A percentile compares a stretch with the other conserved stretches of the same genome.
These are phyloP conservation scores for Dynastes maya DNA, from an alignment of 2,888 invertebrate genomes.

Conservation along the genomic window DNA sequence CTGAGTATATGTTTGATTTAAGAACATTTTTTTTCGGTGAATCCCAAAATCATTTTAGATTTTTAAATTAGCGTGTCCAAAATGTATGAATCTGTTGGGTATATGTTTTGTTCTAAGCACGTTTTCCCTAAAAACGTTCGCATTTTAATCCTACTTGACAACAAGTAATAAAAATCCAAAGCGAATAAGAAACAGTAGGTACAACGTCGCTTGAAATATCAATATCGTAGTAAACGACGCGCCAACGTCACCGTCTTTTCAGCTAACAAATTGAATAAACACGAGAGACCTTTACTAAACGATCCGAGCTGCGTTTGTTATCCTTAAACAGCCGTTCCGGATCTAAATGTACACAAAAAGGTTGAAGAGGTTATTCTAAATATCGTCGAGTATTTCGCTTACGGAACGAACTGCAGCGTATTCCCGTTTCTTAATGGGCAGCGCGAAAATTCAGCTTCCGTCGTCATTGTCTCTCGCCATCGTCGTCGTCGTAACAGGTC, in stretches of 20 bases:
- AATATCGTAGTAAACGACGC: conserved; percentile 12
- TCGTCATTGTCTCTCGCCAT: conserved; percentile 15
- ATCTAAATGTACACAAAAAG: conserved; percentile 19
- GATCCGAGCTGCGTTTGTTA: conserved; percentile 36
- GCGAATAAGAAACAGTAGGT: background rate
- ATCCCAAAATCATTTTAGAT: no score
- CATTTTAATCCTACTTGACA: background rate
- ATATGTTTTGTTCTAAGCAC: no score
- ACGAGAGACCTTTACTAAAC: conserved; percentile 35
- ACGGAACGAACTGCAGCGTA: background rate
- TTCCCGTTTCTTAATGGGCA: conserved; percentile 7
- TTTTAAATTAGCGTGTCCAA: no score
- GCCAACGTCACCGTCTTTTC: conserved; percentile 21
- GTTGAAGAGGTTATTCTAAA: conserved; percentile 5
- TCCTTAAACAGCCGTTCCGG: conserved; percentile 9
- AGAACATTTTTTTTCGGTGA: no score
- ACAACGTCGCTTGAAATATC: conserved; percentile 16
- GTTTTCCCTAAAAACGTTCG: no score
- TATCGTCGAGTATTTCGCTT: conserved; percentile 20
- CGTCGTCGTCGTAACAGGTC: background rate
- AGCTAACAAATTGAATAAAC: conserved; percentile 28
- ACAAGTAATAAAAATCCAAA: background rate
- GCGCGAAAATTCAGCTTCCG: conserved; percentile 13
- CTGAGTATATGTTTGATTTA: no score
- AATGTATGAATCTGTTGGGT: no score